Conservation (phyloP, 2,888 invertebrate genomes). For the Drosophila mulleri region DNA sequence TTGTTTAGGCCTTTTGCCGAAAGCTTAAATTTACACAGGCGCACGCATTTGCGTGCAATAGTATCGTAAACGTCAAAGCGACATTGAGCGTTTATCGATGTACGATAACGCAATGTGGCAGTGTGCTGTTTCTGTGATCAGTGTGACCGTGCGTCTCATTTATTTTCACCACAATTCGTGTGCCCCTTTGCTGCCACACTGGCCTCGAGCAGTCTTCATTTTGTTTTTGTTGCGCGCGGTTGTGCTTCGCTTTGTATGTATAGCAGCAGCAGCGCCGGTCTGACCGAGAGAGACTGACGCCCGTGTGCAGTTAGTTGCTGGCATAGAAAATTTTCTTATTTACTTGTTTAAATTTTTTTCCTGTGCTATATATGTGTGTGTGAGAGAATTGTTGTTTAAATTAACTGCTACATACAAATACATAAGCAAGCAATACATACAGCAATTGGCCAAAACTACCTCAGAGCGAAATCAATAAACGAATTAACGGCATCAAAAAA, state of each 20-base stretch:
- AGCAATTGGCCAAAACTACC: conserved; percentile 25
- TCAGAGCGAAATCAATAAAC: conserved; percentile 34
- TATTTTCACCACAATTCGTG: neutral
- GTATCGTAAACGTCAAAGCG: conserved; percentile 11
- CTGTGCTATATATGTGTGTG: conserved; percentile 44
- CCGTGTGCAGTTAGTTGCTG: conserved; percentile 57
- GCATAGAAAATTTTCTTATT: conserved; percentile 61
- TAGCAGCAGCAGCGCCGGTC: conserved; percentile 39
- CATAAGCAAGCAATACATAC: conserved; percentile 26
- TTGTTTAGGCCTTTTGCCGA: conserved; percentile 26
- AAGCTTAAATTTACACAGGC: conserved; percentile 27
- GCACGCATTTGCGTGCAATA: neutral
- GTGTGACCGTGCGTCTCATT: conserved; percentile 20
- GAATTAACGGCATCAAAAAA: conserved; percentile 12
- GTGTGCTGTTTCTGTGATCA: neutral
- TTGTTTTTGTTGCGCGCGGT: conserved; percentile 56
- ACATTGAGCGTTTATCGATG: conserved; percentile 20
- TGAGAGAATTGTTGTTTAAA: conserved; percentile 29
- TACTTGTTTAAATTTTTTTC: conserved; percentile 60
- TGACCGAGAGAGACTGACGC: conserved; percentile 50
- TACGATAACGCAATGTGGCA: conserved; percentile 1
- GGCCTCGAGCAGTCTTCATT: conserved; percentile 46
- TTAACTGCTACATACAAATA: conserved; percentile 28
- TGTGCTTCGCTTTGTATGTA: conserved; percentile 41
- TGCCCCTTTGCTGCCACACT: conserved; percentile 23